These are phyloP conservation scores for Athetis lepigone DNA, from an alignment of 2,888 invertebrate species.

Conservation along the genomic window DNA sequence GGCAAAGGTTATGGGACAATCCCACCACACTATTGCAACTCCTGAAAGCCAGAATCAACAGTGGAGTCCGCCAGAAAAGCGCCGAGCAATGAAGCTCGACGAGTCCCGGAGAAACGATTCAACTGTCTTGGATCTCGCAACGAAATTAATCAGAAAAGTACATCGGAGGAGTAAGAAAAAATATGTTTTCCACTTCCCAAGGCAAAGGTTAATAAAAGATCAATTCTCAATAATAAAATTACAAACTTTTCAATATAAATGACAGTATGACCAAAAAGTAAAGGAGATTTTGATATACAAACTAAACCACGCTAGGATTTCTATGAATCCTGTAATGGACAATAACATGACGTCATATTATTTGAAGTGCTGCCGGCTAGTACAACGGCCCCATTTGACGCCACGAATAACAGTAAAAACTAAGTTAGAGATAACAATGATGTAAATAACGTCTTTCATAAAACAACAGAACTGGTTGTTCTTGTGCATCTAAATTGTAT, in stretches of 20 bases:
- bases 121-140: no score
- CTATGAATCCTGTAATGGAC: slow-evolving; percentile 23
- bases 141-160: no score
- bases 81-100: no score
- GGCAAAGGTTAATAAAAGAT: no score
- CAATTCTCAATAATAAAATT: neutral
- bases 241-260: neutral
- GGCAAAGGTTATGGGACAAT: no score
- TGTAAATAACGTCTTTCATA: slow-evolving; percentile 4
- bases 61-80: no score
- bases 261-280: neutral
- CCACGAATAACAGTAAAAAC: slow-evolving; percentile 20
- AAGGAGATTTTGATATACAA: neutral
- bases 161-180: no score
- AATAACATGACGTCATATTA: slow-evolving; percentile 29
- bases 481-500: slow-evolving; percentile 4
- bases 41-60: no score
- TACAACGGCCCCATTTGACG: slow-evolving; percentile 23
- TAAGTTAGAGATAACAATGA: slow-evolving; percentile 29
- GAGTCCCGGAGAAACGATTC: no score
- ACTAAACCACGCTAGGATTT: slow-evolving; percentile 15
- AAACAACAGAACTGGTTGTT: slow-evolving; percentile 29
- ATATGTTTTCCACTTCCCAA: no score
- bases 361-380: slow-evolving; percentile 21
- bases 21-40: no score